Conservation (phyloP, 2,797 vertebrate genomes). For the Knipowitschia caucasica region DNA sequence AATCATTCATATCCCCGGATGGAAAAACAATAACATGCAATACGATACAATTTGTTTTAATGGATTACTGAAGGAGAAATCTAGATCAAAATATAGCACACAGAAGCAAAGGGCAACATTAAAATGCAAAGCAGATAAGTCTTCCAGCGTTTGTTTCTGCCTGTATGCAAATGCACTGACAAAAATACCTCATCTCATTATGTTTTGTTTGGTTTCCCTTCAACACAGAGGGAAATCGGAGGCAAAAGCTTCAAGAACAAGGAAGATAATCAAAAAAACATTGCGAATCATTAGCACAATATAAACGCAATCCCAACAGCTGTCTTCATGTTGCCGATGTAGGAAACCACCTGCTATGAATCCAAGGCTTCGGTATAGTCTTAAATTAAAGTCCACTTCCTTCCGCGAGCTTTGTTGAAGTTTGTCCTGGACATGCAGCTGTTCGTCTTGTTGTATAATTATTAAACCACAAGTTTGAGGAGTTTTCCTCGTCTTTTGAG, state of each 20-base stretch:
- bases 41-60: constrained; percentile 21
- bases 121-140: constrained; percentile 50
- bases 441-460: constrained; percentile 46
- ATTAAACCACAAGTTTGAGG: constrained; percentile 45
- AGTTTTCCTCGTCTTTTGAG: constrained; percentile 35
- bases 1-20: constrained; percentile 15
- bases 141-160: constrained; percentile 50
- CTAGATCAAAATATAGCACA: constrained; percentile 33
- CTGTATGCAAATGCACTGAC: constrained; percentile 54
- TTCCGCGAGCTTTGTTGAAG: constrained; percentile 24
- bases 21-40: constrained; percentile 18
- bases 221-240: constrained; percentile 27
- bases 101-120: constrained; percentile 52
- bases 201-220: constrained; percentile 60
- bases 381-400: constrained; percentile 26
- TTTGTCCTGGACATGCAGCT: constrained; percentile 47
- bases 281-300: constrained; percentile 52
- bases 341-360: constrained; percentile 44
- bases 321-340: constrained; percentile 27
- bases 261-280: constrained; percentile 42
- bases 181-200: constrained; percentile 54
- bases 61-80: constrained; percentile 10
- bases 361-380: constrained; percentile 18
- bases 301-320: constrained; percentile 43
- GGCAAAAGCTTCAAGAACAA: constrained; percentile 32